Percentiles rank a stretch among this genome's conserved stretches.
Evolutionary conservation across 1,140 invertebrate species (phyloP).

Genomic region (Formica exsecta): DNA sequence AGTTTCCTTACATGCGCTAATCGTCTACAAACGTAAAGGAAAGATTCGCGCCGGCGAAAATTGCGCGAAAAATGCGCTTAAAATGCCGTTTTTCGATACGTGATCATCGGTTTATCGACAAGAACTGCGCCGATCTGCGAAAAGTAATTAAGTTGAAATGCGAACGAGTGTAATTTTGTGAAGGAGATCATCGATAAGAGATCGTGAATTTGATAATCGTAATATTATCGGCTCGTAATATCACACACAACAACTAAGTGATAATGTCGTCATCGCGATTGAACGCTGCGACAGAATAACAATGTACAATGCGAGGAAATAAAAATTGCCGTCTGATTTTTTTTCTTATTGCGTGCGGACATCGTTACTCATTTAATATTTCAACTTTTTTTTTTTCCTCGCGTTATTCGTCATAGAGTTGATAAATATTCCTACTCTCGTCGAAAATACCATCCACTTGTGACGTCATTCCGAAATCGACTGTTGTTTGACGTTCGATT

Average conservation of each 20-base stretch:
- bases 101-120: background rate
- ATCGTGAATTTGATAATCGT: constrained; percentile 22
- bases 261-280: background rate
- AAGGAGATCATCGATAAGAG: background rate
- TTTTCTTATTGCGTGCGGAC: background rate
- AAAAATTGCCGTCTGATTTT: constrained; percentile 9
- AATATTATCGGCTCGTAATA: too few relatives aligned
- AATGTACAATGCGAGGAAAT: background rate
- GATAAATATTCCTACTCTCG: constrained; percentile 22
- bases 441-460: background rate
- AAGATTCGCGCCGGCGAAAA: background rate
- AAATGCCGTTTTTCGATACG: too few relatives aligned
- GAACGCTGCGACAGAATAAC: constrained; percentile 11
- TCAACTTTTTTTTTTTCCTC: background rate
- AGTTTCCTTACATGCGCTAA: constrained; percentile 66
- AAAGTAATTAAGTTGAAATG: background rate
- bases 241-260: background rate
- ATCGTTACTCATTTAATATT: background rate
- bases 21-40: constrained; percentile 39
- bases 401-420: background rate
- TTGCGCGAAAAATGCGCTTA: constrained; percentile 16
- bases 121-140: background rate
- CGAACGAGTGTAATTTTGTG: background rate
- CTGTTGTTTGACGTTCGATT: background rate
- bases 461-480: background rate